These are phyloP conservation scores for Villa cingulata DNA, from an alignment of 2,888 invertebrate genomes.

Conservation along the genomic window DNA sequence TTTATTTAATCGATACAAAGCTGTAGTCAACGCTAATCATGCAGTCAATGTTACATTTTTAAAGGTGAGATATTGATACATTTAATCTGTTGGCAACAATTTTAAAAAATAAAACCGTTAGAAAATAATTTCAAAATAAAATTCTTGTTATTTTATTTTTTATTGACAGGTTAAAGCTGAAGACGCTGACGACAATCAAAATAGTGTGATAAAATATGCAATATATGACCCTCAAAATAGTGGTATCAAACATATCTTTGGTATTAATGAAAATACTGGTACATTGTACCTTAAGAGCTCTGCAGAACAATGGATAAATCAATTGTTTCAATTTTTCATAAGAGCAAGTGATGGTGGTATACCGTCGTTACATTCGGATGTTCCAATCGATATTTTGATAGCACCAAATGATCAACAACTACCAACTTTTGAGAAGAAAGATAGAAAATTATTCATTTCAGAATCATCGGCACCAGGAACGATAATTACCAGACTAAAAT, in stretches of 20 bases:
- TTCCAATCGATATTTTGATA: conserved; percentile 68
- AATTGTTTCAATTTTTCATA: conserved; percentile 77
- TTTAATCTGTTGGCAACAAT: too few relatives aligned
- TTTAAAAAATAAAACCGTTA: too few relatives aligned
- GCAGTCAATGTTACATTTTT: conserved; percentile 44
- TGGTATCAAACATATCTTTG: conserved; percentile 53
- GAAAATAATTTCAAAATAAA: too few relatives aligned
- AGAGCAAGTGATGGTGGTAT: conserved; percentile 72
- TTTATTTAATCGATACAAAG: conserved; percentile 61
- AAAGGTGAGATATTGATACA: too few relatives aligned
- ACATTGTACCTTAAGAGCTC: conserved; percentile 52
- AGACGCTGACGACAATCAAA: conserved; percentile 65
- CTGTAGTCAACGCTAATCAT: conserved; percentile 49
- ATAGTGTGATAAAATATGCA: conserved; percentile 59
- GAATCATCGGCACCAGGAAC: conserved; percentile 60
- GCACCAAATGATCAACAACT: conserved; percentile 54
- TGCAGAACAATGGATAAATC: conserved; percentile 44
- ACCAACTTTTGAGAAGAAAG: conserved; percentile 59
- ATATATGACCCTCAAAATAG: conserved; percentile 57
- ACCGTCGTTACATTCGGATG: conserved; percentile 61
- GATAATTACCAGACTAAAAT: conserved; percentile 52
- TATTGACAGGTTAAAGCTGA: conserved; percentile 46
- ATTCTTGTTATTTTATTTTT: conserved; percentile 6
- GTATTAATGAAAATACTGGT: conserved; percentile 61
- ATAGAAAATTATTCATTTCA: conserved; percentile 63